Conservation (phyloP, 2,113 vertebrate species). For the Paramisgurnus dabryanus region DNA sequence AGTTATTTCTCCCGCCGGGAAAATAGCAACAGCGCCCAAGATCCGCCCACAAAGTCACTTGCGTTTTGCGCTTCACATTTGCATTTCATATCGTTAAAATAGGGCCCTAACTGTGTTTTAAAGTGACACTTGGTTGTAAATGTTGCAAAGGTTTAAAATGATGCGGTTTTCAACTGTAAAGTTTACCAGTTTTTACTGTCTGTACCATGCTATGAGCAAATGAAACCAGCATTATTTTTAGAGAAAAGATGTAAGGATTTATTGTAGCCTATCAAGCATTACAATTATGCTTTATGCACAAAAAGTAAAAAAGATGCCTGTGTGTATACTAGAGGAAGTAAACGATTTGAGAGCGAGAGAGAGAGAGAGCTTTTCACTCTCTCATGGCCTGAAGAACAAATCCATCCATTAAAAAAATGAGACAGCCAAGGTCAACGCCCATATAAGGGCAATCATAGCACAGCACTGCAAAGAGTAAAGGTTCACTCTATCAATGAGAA, state of each 20-base stretch:
- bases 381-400: slow-evolving; percentile 45
- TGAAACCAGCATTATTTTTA: background rate
- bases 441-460: slow-evolving; percentile 43
- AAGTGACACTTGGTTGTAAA: background rate
- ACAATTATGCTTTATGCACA: background rate
- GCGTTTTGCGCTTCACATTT: no score
- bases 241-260: background rate
- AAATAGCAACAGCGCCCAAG: no score
- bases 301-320: background rate
- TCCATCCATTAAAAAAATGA: slow-evolving; percentile 45
- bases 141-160: background rate
- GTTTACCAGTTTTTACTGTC: background rate
- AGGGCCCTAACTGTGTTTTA: no score
- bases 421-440: slow-evolving; percentile 45
- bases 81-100: no score
- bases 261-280: slow-evolving; percentile 2
- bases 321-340: background rate
- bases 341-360: background rate
- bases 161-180: background rate
- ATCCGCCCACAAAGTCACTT: no score
- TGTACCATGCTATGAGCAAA: background rate
- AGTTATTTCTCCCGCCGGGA: no score
- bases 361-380: slow-evolving; percentile 15
- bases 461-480: slow-evolving; percentile 36
- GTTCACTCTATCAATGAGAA: slow-evolving; percentile 40